These are phyloP conservation scores for Ovis canadensis DNA, from an alignment of 2,113 vertebrate genomes.

Conservation along the genomic window DNA sequence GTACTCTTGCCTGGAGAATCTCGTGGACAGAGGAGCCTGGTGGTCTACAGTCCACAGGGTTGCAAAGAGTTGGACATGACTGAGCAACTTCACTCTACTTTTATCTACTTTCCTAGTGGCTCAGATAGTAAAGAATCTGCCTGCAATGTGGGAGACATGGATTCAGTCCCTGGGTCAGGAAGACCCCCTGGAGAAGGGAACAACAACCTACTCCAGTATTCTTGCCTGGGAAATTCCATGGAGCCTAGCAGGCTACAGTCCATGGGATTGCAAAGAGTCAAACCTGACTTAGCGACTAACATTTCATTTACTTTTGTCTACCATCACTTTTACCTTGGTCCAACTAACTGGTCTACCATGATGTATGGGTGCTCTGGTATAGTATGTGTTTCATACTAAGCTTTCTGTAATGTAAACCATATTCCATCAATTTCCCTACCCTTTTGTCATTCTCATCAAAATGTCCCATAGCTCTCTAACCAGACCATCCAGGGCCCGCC, in stretches of 20 bases:
- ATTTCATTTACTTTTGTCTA: neutral
- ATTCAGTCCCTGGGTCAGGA: neutral
- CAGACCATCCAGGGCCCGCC: fast-evolving
- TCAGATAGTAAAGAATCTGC: neutral
- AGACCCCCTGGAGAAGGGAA: neutral
- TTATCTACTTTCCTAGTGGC: neutral
- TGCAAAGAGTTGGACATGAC: fast-evolving
- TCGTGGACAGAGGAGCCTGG: neutral
- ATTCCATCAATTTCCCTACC: neutral
- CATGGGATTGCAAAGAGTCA: neutral
- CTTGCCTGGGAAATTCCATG: neutral
- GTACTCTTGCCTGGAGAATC: neutral
- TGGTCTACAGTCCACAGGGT: fast-evolving
- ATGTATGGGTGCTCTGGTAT: neutral
- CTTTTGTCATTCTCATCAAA: neutral
- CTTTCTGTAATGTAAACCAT: neutral
- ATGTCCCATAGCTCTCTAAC: neutral
- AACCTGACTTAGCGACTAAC: neutral
- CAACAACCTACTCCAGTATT: neutral
- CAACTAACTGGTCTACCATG: neutral
- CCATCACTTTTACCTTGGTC: neutral
- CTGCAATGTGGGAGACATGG: neutral
- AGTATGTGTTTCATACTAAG: fast-evolving
- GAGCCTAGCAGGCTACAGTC: neutral
- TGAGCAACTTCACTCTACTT: neutral